Evolutionary conservation across 2,113 vertebrate species (phyloP).

Genomic region (Pseudorhombus dupliciocellatus): DNA sequence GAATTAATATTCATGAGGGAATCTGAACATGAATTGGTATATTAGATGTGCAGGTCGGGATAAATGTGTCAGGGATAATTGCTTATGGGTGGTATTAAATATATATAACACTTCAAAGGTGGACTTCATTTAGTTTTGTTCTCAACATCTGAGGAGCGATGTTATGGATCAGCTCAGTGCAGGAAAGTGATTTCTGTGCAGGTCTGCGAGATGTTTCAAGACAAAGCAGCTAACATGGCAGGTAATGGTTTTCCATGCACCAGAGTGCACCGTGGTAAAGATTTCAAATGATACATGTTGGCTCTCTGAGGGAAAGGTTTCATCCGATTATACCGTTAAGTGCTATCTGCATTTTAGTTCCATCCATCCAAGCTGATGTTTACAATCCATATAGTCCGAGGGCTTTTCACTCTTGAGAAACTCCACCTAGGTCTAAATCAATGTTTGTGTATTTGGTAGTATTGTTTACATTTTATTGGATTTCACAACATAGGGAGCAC

Average conservation of each 20-base stretch:
- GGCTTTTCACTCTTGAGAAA: not conserved
- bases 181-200: conserved; percentile 19
- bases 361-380: not conserved
- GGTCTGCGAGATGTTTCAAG: conserved; percentile 11
- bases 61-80: conserved; percentile 41
- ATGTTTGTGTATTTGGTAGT: too few relatives aligned
- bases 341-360: not conserved
- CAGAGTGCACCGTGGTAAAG: conserved; percentile 2
- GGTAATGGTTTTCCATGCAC: conserved; percentile 20
- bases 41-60: conserved; percentile 41
- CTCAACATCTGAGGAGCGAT: conserved; percentile 8
- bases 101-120: conserved; percentile 42
- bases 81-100: conserved; percentile 31
- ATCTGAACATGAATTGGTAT: conserved; percentile 29
- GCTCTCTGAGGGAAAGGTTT: conserved; percentile 22
- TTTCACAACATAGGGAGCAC: too few relatives aligned
- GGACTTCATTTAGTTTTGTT: conserved; percentile 14
- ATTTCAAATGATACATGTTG: conserved; percentile 26
- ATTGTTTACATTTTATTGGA: too few relatives aligned
- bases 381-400: not conserved
- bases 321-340: conserved; percentile 1
- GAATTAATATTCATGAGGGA: conserved; percentile 57
- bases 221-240: conserved; percentile 2
- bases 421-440: too few relatives aligned
- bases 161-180: conserved; percentile 9